Conservation (phyloP, 2,888 invertebrate species). For the Falcaria lacertinaria region DNA sequence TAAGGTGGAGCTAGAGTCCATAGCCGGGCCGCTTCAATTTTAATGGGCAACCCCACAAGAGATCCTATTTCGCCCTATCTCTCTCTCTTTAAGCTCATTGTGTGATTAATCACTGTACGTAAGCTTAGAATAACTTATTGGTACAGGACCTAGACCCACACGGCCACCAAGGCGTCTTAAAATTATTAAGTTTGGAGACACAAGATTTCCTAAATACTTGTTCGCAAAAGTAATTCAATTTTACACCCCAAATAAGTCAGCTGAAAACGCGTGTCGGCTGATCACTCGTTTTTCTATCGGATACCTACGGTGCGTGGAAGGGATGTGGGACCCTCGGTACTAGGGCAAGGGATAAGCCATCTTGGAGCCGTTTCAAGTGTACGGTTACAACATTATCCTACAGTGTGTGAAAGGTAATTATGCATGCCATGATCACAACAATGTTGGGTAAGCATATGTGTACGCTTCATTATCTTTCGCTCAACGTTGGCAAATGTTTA, state of each 20-base stretch:
- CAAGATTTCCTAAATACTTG: constrained; percentile 52
- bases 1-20: too few species aligned
- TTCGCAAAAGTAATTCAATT: constrained; percentile 53
- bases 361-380: constrained; percentile 34
- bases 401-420: constrained; percentile 55
- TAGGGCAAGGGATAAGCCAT: constrained; percentile 44
- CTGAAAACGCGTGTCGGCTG: constrained; percentile 39
- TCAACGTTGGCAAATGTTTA: not conserved
- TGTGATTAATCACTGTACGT: too few species aligned
- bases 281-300: constrained; percentile 36
- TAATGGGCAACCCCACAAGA: too few species aligned
- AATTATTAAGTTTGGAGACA: constrained; percentile 24
- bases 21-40: too few species aligned
- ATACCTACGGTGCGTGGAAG: constrained; percentile 19
- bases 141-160: too few species aligned
- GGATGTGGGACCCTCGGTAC: constrained; percentile 21
- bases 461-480: not conserved
- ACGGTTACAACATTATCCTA: constrained; percentile 56
- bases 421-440: constrained; percentile 51
- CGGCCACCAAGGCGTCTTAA: constrained; percentile 3
- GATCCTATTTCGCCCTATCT: too few species aligned
- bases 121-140: too few species aligned
- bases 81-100: too few species aligned
- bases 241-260: constrained; percentile 56
- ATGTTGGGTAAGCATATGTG: constrained; percentile 16